Conservation (phyloP, 2,113 vertebrate genomes). For the Sceloporus tristichus region DNA sequence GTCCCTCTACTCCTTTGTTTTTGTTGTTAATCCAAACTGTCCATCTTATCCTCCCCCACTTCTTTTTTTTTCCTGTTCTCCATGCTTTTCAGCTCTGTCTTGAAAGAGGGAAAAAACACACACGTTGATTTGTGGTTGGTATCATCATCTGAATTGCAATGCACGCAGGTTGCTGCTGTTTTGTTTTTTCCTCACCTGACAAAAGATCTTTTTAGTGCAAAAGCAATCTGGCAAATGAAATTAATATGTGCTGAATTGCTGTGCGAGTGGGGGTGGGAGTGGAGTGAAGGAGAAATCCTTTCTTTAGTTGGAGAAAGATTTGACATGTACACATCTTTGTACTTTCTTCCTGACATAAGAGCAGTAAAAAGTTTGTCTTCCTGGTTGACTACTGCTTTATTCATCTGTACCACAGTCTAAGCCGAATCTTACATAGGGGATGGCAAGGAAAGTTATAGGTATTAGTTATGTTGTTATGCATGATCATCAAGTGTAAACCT, state of each 20-base stretch:
- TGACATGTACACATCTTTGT: slow-evolving; percentile 15
- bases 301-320: slow-evolving; percentile 40
- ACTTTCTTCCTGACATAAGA: slow-evolving; percentile 15
- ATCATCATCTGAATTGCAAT: slow-evolving; percentile 44
- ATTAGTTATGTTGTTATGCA: rapidly evolving
- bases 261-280: slow-evolving; percentile 8
- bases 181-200: slow-evolving; percentile 14
- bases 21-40: slow-evolving; percentile 6
- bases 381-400: background rate
- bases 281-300: background rate
- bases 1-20: rapidly evolving
- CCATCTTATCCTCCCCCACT: background rate
- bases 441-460: background rate
- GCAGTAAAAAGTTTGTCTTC: slow-evolving; percentile 10
- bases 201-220: slow-evolving; percentile 33
- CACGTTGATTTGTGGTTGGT: slow-evolving; percentile 31
- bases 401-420: background rate
- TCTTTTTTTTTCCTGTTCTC: background rate
- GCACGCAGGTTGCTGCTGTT: slow-evolving; percentile 40
- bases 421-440: background rate
- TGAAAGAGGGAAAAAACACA: slow-evolving; percentile 33
- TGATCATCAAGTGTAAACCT: background rate
- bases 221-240: slow-evolving; percentile 48
- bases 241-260: slow-evolving; percentile 47
- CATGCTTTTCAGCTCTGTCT: background rate